phyloP scores from a whole-genome alignment of 2,888 invertebrate genomes.

The Leptopilina drosophilae region DNA sequence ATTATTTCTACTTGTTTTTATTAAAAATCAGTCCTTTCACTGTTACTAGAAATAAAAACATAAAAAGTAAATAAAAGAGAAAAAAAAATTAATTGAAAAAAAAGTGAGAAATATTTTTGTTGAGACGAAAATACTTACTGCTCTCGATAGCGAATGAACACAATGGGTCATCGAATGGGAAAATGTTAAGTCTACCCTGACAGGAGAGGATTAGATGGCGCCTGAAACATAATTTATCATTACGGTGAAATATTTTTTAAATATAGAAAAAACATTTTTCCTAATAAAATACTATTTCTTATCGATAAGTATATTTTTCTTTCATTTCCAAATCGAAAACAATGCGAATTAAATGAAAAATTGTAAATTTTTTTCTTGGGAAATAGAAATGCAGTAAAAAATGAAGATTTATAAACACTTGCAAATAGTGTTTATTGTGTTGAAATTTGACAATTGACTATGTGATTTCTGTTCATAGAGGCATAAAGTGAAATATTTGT shows the following conservation, averaged over 20 bases:
- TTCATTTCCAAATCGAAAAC: too few relatives aligned
- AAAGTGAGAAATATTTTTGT: background rate
- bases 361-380: too few relatives aligned
- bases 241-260: background rate
- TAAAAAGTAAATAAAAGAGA: background rate
- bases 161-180: slow-evolving; percentile 96
- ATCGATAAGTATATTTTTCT: too few relatives aligned
- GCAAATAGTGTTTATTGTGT: background rate
- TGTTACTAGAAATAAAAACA: background rate
- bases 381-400: too few relatives aligned
- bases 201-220: slow-evolving; percentile 95
- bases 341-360: too few relatives aligned
- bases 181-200: slow-evolving; percentile 95
- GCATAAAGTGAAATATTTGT: slow-evolving; percentile 28
- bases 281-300: background rate
- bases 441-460: background rate
- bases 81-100: background rate
- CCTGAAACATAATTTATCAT: slow-evolving; percentile 77
- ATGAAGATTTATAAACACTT: too few relatives aligned
- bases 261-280: background rate
- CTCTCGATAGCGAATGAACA: slow-evolving; percentile 98
- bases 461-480: background rate
- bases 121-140: slow-evolving; percentile 85
- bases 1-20: too few relatives aligned
- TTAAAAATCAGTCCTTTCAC: too few relatives aligned